Evolutionary conservation across 2,888 invertebrate species (phyloP).

Genomic region (Drosophila peninsularis): DNA sequence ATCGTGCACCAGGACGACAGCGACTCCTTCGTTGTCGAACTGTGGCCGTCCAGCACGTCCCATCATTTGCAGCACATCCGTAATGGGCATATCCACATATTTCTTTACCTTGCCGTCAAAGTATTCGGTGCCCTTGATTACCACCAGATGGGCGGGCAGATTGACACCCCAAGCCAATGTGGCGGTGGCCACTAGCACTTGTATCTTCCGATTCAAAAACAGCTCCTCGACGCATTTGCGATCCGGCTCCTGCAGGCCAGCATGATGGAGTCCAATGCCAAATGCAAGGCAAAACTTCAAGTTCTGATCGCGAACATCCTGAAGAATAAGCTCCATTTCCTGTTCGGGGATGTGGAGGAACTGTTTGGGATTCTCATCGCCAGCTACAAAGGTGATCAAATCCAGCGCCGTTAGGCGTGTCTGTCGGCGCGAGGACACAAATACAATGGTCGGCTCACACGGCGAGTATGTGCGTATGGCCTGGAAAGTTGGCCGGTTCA

Average conservation of each 20-base stretch:
- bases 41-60: slow-evolving; percentile 99
- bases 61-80: slow-evolving; percentile 99
- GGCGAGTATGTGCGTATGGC: slow-evolving; percentile 97
- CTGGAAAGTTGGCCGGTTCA: slow-evolving; percentile 99
- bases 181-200: slow-evolving; percentile 97
- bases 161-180: slow-evolving; percentile 99
- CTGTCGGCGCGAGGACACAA: slow-evolving; percentile 98
- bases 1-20: slow-evolving; percentile 96
- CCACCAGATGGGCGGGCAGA: slow-evolving; percentile 98
- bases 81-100: slow-evolving; percentile 99
- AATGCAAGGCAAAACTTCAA: slow-evolving; percentile 96
- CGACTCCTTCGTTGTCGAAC: slow-evolving; percentile 96
- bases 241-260: slow-evolving; percentile 97
- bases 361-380: slow-evolving; percentile 96
- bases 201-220: slow-evolving; percentile 97
- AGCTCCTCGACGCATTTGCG: slow-evolving; percentile 96
- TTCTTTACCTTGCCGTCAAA: slow-evolving; percentile 98
- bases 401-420: slow-evolving; percentile 98
- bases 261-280: slow-evolving; percentile 99
- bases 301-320: slow-evolving; percentile 92
- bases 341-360: slow-evolving; percentile 95
- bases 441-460: slow-evolving; percentile 94
- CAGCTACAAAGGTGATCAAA: slow-evolving; percentile 94
- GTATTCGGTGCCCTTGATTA: slow-evolving; percentile 99
- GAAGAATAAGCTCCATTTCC: slow-evolving; percentile 92